These are phyloP conservation scores for Platycheirus albimanus DNA, from an alignment of 2,888 invertebrate species.

Conservation along the genomic window DNA sequence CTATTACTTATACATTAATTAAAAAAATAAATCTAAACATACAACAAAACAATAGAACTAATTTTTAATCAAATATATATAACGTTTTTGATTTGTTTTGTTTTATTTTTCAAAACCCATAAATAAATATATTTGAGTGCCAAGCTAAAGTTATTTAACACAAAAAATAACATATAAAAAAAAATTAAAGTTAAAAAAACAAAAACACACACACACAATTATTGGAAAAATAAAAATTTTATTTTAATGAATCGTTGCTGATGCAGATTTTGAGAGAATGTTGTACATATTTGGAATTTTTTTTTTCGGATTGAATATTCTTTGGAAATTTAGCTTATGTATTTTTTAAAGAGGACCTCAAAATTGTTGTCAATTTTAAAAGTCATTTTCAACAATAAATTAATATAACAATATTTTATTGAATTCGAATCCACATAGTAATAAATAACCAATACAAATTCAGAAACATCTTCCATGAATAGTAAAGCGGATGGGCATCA, in stretches of 20 bases:
- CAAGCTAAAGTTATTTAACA: conserved; percentile 78
- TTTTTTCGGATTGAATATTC: no score
- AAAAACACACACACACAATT: conserved; percentile 31
- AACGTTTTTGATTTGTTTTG: conserved; percentile 32
- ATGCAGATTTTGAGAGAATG: no score
- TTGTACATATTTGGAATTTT: no score
- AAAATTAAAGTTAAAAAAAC: conserved; percentile 10
- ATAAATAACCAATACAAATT: no score
- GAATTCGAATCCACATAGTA: no score
- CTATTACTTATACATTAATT: conserved; percentile 61
- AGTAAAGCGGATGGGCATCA: no score
- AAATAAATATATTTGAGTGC: conserved; percentile 79
- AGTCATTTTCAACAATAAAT: no score
- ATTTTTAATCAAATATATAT: conserved; percentile 49
- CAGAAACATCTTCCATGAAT: no score
- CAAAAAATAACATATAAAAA: conserved; percentile 18
- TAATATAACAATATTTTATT: no score
- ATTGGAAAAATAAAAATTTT: conserved; percentile 52
- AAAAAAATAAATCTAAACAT: conserved; percentile 30
- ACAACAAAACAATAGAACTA: conserved; percentile 58
- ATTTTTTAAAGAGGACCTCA: no score
- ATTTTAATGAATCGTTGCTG: conserved; percentile 48
- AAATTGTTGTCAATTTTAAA: no score
- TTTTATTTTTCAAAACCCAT: conserved; percentile 64
- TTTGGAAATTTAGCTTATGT: no score